Base-by-base conservation (phyloP, 2,113 vertebrate species). In the Corythaeola cristata region DNA sequence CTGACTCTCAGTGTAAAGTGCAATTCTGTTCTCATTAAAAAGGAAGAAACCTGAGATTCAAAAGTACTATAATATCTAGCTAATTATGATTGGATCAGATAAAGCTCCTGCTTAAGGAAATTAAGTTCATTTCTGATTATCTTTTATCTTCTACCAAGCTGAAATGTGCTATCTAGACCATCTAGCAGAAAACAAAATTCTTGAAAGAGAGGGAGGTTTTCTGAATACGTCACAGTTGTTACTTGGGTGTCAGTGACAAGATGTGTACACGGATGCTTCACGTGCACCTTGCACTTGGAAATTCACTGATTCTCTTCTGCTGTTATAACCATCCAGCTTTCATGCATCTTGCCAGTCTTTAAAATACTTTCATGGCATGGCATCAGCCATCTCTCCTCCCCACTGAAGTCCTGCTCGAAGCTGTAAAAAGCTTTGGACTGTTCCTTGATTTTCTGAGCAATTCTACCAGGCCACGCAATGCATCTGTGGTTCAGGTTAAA, bases 401-500 rank as follows among this genome's bases (percentile, higher is more conserved):
- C 30, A 82, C 37, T n/a, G 8, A 45, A 82, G 55, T 68, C 68
- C 39, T 81, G 20, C 32, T 76, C 68, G 94, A 96, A 80, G 47
- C 47, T 85, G 20, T 53, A 79, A 75, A 91, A 35, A 44, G 27
- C 58, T 92, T 73, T 5, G 76, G 30, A 50, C 26, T 64, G 47
- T 58, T 62, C 60, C 32, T 76, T 93, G 59, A 32, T 24, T 8
- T 56, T 77, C 63, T 55, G 30, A 85, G 53, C 50, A 87, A 77
- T 35, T 76, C 37, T 63, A 32, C 14, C 83, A 74, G 23, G 66
- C 11, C 49, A 60, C 8, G 19, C 45, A 62, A 7, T 53, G 15
- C 79, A 71, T 37, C 58, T 84, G 23, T 45, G 47, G 30, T 50
- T 97, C 72, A 75, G 35, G 39, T 95, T 71, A 94, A 97, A 95